Base-by-base conservation (phyloP, 2,888 invertebrate genomes). In the Tanypteryx hageni region DNA sequence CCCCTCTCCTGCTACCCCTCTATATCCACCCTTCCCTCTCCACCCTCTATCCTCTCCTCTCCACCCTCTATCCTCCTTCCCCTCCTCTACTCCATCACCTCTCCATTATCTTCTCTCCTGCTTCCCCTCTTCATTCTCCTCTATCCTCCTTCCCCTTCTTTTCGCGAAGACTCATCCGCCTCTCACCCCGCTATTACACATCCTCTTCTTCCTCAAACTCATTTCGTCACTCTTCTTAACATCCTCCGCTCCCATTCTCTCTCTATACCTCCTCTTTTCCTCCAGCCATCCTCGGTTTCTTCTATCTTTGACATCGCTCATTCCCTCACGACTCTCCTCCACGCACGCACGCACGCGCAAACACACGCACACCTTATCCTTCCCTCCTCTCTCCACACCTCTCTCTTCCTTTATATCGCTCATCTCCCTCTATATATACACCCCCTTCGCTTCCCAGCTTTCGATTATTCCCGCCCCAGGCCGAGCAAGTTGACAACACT, bases 401-500 rank as follows among this genome's bases (percentile, higher is more conserved):
- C 27, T 81, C 31, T n/a, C 81, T n/a, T 18, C 16, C 64, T 13
- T 44, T 13, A 1, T 16, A 11, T 8, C 10, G 31, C 16, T 31
- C 82, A 18, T 44, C 14, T 14, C 4, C 31, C 31, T 31, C 22
- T 14, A 7, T 18, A 22, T 11, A 31, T 16, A 82, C 16, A 13
- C 27, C 31, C 82, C 3, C 31, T 44, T 27, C 59, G 59, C 9
- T 86, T 86, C 31, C 31, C 7, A 31, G 22, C 11, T 16, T 83
- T 83, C 61, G 61, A 31, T 31, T 31, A 86, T 31, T 22, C 58
- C n/a, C 22, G 14, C 31, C 44, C 22, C 57, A n/a, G n/a, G 85
- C 57, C 85, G 85, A 22, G 81, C 11, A 57, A 83, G 31, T 89
- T 68, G 89, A 89, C 64, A 86, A 59, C 44, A 8, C 61, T 22